Evolutionary conservation across 2,797 vertebrate species (phyloP), one percentile per base, ranked within the genome.

Genomic region (Argentina silus): DNA sequence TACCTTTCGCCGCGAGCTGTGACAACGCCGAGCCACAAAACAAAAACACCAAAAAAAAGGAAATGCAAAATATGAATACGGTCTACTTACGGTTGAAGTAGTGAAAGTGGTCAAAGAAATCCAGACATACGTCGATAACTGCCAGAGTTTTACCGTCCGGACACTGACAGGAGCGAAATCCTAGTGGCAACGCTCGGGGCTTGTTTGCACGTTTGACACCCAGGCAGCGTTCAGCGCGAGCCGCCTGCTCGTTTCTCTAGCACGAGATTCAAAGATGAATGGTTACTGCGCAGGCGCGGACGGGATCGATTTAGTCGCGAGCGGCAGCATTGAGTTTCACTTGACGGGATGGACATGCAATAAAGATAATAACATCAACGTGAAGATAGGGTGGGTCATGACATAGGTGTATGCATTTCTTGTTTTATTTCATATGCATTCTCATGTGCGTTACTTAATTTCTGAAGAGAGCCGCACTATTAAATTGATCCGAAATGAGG

Each of bases 251-350:
- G 82, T 84, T 68, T 65, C 61, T 69, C 75, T 74, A 44, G 74
- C 86, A 87, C 80, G 82, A 87, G 81, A 86, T 82, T 84, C 63
- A 14, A 66, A 81, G 59, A 83, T 84, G 87, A 82, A 77, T 77
- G 83, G 73, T 0, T 42, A 73, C 60, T 83, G 89, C 92, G 92
- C 93, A 92, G 23, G 91, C 90, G 92, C 77, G 64, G 36, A 79
- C 17, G 43, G 21, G 70, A 71, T 77, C 73, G 68, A 78, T 81
- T 90, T 84, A 84, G 85, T 88, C 67, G 65, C 71, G 72, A 78
- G 57, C 23, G 8, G 23, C 36, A 27, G 50, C 60, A 64, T 23
- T 47, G 5, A 36, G 15, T 27, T 59, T 8, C 48, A 53, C 21
- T n/a, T 68, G 55, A 15, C 57, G 17, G 27, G 8, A 21, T 8